Evolutionary conservation across 2,888 invertebrate species (phyloP).

Genomic region (Anorthoa munda): DNA sequence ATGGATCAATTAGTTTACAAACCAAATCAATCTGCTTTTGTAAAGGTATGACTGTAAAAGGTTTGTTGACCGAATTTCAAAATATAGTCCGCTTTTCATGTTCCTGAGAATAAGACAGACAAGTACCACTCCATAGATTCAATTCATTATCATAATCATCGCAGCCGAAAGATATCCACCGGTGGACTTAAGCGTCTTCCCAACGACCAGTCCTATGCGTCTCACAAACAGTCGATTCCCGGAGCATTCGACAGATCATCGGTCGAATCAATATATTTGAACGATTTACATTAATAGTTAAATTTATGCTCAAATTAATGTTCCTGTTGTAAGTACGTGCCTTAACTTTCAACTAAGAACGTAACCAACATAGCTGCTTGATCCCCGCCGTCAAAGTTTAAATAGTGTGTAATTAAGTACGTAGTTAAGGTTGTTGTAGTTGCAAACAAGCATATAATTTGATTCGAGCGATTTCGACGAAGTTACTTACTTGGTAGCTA

Average conservation of each 20-base stretch:
- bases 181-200: too few species aligned
- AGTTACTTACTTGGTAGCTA: slow-evolving; percentile 35
- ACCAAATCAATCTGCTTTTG: neutral
- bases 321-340: too few species aligned
- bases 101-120: neutral
- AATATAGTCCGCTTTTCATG: neutral
- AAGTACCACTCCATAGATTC: neutral
- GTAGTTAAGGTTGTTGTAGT: slow-evolving; percentile 42
- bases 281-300: too few species aligned
- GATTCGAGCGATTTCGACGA: slow-evolving; percentile 33
- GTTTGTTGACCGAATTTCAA: neutral
- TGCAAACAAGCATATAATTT: slow-evolving; percentile 54
- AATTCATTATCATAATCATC: neutral
- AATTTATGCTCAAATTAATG: neutral
- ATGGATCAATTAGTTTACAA: neutral
- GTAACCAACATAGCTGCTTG: slow-evolving; percentile 8
- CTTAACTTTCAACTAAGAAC: slow-evolving; percentile 7
- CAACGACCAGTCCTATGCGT: too few species aligned
- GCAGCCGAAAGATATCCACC: too few species aligned
- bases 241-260: too few species aligned
- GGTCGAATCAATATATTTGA: too few species aligned
- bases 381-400: slow-evolving; percentile 39
- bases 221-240: too few species aligned
- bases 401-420: slow-evolving; percentile 56
- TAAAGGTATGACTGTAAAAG: neutral